Conservation (phyloP, 2,888 invertebrate species). For the Acanthopleura granulata region DNA sequence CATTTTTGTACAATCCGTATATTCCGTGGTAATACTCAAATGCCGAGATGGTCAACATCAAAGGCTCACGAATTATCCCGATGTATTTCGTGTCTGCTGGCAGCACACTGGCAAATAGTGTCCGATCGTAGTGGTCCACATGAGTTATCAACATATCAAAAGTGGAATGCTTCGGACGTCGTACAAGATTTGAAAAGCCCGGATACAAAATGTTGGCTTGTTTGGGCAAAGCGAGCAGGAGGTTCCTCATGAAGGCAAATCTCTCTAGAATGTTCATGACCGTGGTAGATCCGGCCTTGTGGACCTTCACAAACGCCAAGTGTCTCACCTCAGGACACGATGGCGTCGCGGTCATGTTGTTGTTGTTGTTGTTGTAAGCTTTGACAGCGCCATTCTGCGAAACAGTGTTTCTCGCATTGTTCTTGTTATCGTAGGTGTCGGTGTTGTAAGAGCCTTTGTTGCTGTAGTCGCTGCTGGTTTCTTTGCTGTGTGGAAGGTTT, state of each 20-base stretch:
- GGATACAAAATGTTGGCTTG: neutral
- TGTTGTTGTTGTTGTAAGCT: too few species aligned
- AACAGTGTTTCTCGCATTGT: too few species aligned
- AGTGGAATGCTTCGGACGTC: neutral
- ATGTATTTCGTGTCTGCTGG: neutral
- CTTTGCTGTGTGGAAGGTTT: too few species aligned
- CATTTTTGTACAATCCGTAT: neutral
- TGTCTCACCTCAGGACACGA: neutral
- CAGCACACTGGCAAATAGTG: neutral
- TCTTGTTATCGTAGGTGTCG: too few species aligned
- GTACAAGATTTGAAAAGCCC: neutral
- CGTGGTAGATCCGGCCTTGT: slow-evolving; percentile 7
- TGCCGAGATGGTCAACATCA: neutral
- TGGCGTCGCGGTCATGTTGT: neutral
- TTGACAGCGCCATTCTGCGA: too few species aligned
- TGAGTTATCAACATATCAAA: neutral
- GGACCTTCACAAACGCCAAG: slow-evolving; percentile 6
- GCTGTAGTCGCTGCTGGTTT: too few species aligned
- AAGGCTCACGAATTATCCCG: slow-evolving; percentile 5
- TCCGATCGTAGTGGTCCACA: neutral
- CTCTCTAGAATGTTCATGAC: slow-evolving; percentile 7
- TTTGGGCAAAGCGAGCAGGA: neutral
- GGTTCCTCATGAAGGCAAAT: neutral
- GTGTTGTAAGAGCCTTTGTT: too few species aligned
- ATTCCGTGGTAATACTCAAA: neutral